These are phyloP conservation scores for Drosophila rellima DNA, from an alignment of 2,888 invertebrate genomes.

Conservation along the genomic window DNA sequence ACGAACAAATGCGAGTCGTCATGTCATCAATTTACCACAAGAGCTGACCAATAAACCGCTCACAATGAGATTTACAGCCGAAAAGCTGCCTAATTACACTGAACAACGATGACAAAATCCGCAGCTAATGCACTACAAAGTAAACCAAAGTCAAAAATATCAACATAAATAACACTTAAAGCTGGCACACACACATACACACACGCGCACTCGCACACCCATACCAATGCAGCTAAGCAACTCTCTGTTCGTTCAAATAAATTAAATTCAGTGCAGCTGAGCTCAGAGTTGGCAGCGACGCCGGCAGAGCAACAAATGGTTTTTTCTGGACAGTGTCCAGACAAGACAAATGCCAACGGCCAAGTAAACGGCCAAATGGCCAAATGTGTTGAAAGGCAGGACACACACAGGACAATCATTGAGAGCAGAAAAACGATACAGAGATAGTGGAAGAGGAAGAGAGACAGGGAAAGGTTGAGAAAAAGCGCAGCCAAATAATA, in stretches of 20 bases:
- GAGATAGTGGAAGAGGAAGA: not conserved
- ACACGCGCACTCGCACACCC: not conserved
- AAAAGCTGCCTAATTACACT: slow-evolving; percentile 75
- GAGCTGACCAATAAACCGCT: slow-evolving; percentile 70
- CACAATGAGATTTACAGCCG: slow-evolving; percentile 71
- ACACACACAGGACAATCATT: slow-evolving; percentile 36
- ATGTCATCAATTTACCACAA: slow-evolving; percentile 58
- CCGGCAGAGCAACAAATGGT: slow-evolving; percentile 83
- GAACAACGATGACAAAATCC: slow-evolving; percentile 63
- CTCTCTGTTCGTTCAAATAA: slow-evolving; percentile 69
- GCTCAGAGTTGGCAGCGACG: slow-evolving; percentile 44
- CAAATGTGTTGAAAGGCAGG: slow-evolving; percentile 78
- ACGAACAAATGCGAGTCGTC: not conserved
- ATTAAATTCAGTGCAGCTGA: slow-evolving; percentile 78
- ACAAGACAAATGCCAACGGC: slow-evolving; percentile 78
- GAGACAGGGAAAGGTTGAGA: slow-evolving; percentile 10
- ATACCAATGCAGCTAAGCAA: slow-evolving; percentile 29
- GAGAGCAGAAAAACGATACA: slow-evolving; percentile 3
- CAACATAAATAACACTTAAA: slow-evolving; percentile 80
- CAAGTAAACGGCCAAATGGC: slow-evolving; percentile 70
- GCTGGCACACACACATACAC: slow-evolving; percentile 37
- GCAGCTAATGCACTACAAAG: slow-evolving; percentile 72
- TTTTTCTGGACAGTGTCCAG: slow-evolving; percentile 79
- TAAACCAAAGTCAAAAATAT: slow-evolving; percentile 76
- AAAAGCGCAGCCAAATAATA: slow-evolving; percentile 76